These are phyloP conservation scores for Toxotes lorentzi DNA, from an alignment of 2,797 vertebrate species.

Conservation along the genomic window DNA sequence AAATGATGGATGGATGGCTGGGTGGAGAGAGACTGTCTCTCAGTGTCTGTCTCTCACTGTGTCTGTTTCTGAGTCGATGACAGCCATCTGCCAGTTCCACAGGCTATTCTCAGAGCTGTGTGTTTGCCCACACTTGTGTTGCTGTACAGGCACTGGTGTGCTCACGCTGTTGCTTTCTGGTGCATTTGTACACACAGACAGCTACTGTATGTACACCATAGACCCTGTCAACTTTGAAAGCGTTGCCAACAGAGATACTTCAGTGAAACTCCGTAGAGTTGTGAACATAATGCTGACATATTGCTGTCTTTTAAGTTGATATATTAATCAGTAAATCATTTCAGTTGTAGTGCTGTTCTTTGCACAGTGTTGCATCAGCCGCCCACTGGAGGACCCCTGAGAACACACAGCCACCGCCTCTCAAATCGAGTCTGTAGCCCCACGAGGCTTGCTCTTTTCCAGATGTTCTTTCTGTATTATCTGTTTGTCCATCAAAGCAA, in stretches of 20 bases:
- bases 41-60: slow-evolving; percentile 44
- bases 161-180: slow-evolving; percentile 27
- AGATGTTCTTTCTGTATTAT: slow-evolving; percentile 37
- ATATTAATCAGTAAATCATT: background rate
- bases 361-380: slow-evolving; percentile 35
- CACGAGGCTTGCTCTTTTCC: background rate
- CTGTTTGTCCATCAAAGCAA: slow-evolving; percentile 16
- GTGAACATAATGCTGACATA: background rate
- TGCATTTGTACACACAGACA: slow-evolving; percentile 30
- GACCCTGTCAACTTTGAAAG: background rate
- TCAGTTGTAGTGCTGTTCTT: slow-evolving; percentile 2
- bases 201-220: slow-evolving; percentile 5
- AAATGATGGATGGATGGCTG: slow-evolving; percentile 68
- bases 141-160: slow-evolving; percentile 12
- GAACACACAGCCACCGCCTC: slow-evolving; percentile 4
- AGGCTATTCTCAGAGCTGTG: slow-evolving; percentile 52
- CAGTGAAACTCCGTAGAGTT: background rate
- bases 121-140: slow-evolving; percentile 34
- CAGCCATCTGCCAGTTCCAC: slow-evolving; percentile 79
- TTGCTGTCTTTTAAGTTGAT: too few relatives aligned
- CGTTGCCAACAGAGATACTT: background rate
- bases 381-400: background rate
- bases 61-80: slow-evolving; percentile 69
- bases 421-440: background rate
- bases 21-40: slow-evolving; percentile 48